A percentile compares a stretch with the other conserved stretches of the same genome.
Evolutionary conservation across 2,113 vertebrate species (phyloP).

Genomic region (Equus quagga): DNA sequence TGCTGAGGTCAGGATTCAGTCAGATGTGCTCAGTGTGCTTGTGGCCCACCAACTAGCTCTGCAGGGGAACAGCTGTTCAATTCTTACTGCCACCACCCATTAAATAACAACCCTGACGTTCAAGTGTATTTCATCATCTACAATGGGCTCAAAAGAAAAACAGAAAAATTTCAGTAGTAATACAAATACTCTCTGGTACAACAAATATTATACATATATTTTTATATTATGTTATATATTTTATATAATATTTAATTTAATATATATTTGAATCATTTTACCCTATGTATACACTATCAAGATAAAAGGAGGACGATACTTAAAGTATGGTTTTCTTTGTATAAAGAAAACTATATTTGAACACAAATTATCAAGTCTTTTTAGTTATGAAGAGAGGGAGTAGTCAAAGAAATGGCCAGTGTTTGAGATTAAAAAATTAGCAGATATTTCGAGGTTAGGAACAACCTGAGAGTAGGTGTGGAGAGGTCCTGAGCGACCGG

Average conservation of each 20-base stretch:
- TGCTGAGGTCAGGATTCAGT: not conserved
- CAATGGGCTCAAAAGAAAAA: not conserved
- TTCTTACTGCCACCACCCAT: not conserved
- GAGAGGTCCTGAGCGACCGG: not conserved
- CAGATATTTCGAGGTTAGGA: not conserved
- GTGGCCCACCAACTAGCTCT: not conserved
- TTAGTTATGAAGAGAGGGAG: not conserved
- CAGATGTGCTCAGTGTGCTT: not conserved
- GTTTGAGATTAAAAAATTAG: not conserved
- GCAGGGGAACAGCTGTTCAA: not conserved
- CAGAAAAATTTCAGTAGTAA: not conserved
- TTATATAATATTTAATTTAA: not conserved
- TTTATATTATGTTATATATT: not conserved
- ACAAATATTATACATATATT: not conserved
- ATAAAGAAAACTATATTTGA: not conserved
- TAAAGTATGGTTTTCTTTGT: not conserved
- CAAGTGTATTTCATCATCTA: not conserved
- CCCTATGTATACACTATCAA: not conserved
- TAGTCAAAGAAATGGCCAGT: not conserved
- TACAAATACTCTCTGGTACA: not conserved
- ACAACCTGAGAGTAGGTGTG: not conserved
- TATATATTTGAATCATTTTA: not conserved
- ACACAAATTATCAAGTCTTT: not conserved
- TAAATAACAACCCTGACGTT: not conserved
- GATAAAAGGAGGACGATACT: not conserved